Conservation (phyloP, 2,888 invertebrate species). For the Melinopterus prodromus region DNA sequence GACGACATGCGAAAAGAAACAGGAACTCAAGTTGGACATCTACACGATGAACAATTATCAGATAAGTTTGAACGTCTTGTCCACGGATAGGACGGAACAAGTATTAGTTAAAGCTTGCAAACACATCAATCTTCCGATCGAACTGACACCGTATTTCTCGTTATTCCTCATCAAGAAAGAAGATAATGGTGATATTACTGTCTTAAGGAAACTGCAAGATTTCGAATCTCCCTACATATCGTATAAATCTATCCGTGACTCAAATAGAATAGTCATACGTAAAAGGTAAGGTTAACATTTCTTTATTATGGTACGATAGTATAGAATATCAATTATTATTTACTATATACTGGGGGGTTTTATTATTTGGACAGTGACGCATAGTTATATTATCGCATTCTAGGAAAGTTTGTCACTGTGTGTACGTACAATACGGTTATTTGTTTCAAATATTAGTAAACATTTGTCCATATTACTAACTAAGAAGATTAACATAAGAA, state of each 20-base stretch:
- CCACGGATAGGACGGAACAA: constrained; percentile 84
- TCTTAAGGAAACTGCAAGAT: constrained; percentile 90
- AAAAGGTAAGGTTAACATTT: constrained; percentile 71
- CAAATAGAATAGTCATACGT: constrained; percentile 80
- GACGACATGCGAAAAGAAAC: constrained; percentile 72
- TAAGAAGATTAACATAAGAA: too few relatives aligned
- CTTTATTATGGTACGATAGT: too few relatives aligned
- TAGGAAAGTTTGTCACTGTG: too few relatives aligned
- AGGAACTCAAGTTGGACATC: constrained; percentile 80
- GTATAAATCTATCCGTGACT: constrained; percentile 79
- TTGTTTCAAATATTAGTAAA: too few relatives aligned
- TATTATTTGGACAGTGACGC: too few relatives aligned
- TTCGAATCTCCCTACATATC: constrained; percentile 98
- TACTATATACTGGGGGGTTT: too few relatives aligned
- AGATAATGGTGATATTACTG: constrained; percentile 73
- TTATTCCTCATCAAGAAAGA: constrained; percentile 86
- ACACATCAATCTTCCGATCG: constrained; percentile 80
- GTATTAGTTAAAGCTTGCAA: constrained; percentile 84
- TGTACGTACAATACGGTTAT: too few relatives aligned
- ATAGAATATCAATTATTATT: too few relatives aligned
- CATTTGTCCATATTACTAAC: too few relatives aligned
- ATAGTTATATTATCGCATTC: too few relatives aligned
- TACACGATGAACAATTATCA: constrained; percentile 88
- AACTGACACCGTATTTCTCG: constrained; percentile 87
- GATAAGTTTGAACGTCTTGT: constrained; percentile 80